phyloP scores from a whole-genome alignment of 2,797 vertebrate species.

The Hydrocynus forskahlii region DNA sequence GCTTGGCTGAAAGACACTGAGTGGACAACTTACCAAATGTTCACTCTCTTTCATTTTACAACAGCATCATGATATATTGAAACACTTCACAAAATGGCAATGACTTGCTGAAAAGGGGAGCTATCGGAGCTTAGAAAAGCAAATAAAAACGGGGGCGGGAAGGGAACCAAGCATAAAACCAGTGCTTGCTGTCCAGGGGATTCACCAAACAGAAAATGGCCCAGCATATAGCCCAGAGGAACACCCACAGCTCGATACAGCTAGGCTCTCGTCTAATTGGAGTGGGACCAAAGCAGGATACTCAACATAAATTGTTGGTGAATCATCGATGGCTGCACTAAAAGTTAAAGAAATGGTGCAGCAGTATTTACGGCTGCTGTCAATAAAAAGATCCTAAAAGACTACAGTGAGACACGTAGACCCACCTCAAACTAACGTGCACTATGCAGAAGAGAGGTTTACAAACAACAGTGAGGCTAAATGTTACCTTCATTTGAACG shows the following conservation, averaged over 20 bases:
- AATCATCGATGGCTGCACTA: constrained; percentile 2
- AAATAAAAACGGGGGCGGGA: constrained; percentile 7
- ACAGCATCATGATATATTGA: no score
- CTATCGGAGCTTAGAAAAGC: not conserved
- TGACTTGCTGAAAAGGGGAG: constrained; percentile 31
- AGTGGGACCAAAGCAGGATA: not conserved
- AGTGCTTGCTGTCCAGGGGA: not conserved
- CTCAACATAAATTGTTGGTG: constrained; percentile 15
- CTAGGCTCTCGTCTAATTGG: constrained; percentile 15
- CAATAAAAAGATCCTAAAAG: constrained; percentile 14
- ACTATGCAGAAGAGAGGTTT: not conserved
- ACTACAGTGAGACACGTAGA: not conserved
- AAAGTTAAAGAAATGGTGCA: not conserved
- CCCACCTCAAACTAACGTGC: not conserved
- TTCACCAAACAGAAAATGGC: constrained; percentile 19
- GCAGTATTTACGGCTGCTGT: not conserved
- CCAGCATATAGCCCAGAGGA: constrained; percentile 24
- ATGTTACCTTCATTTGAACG: not conserved
- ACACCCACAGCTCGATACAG: constrained; percentile 25
- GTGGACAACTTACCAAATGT: no score
- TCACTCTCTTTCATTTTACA: no score
- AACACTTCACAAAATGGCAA: not conserved
- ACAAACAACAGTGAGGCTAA: not conserved
- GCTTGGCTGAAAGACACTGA: no score
- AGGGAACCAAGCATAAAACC: constrained; percentile 8